Evolutionary conservation across 2,113 vertebrate genomes (phyloP).

Genomic region (Entomyzon cyanotis): DNA sequence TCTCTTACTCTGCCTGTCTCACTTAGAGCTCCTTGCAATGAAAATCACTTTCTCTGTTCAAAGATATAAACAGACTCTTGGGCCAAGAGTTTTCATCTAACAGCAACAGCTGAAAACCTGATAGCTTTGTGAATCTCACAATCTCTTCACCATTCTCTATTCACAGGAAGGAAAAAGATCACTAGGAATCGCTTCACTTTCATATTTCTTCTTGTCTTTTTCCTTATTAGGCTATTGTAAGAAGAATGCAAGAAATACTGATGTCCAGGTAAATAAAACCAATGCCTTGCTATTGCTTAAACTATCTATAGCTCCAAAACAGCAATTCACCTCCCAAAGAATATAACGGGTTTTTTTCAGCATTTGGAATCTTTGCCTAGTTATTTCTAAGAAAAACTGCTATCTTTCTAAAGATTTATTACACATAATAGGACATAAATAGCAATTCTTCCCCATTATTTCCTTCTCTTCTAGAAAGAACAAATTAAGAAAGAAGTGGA

Average conservation of each 20-base stretch:
- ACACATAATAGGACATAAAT: constrained; percentile 14
- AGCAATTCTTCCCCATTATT: background rate
- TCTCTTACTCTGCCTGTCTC: constrained; percentile 75
- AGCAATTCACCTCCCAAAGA: constrained; percentile 14
- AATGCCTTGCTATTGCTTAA: background rate
- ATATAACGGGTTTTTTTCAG: constrained; percentile 2
- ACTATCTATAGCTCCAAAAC: background rate
- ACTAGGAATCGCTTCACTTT: background rate
- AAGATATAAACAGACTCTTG: constrained; percentile 73
- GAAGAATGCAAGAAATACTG: background rate
- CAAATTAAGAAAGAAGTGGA: background rate
- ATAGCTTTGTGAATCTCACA: background rate
- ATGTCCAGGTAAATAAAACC: background rate
- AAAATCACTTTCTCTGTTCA: constrained; percentile 73
- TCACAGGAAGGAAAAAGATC: background rate
- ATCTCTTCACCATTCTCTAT: background rate
- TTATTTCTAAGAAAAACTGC: constrained; percentile 36
- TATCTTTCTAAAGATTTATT: constrained; percentile 44
- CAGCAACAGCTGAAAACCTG: constrained; percentile 44
- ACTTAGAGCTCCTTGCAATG: constrained; percentile 66
- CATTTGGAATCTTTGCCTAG: constrained; percentile 32
- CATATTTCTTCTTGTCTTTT: constrained; percentile 8
- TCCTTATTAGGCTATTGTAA: background rate
- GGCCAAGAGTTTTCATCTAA: constrained; percentile 58
- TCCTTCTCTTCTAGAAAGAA: constrained; percentile 9